Evolutionary conservation across 1,140 invertebrate species (phyloP).

Genomic region (Plectrocnemia conspersa): DNA sequence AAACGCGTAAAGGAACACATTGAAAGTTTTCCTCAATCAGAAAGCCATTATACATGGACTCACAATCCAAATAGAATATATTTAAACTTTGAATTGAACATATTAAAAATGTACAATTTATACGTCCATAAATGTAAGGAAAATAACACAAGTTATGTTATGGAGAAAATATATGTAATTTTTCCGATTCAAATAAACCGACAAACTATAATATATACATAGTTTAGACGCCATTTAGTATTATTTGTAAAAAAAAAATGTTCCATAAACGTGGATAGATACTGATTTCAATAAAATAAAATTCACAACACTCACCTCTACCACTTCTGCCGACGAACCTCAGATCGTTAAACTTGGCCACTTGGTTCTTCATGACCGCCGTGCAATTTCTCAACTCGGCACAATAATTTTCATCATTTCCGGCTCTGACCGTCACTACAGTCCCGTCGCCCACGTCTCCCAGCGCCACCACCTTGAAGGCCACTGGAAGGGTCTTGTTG

Average conservation of each 20-base stretch:
- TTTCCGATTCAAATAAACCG: no score
- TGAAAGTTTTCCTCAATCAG: no score
- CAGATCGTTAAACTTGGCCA: slow-evolving; percentile 97
- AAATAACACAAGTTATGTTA: no score
- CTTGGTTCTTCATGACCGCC: slow-evolving; percentile 95
- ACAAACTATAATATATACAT: no score
- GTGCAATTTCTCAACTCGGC: slow-evolving; percentile 90
- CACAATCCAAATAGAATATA: no score
- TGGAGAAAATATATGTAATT: no score
- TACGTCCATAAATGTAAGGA: no score
- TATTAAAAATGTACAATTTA: no score
- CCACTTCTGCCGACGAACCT: slow-evolving; percentile 96
- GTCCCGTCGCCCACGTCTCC: slow-evolving; percentile 94
- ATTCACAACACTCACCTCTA: slow-evolving; percentile 72
- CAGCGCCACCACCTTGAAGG: slow-evolving; percentile 89
- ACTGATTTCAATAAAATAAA: not conserved
- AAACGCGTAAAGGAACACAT: no score
- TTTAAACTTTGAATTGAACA: no score
- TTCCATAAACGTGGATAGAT: not conserved
- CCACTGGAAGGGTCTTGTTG: slow-evolving; percentile 94
- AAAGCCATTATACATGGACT: no score
- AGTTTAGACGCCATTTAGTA: not conserved
- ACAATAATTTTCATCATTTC: slow-evolving; percentile 96
- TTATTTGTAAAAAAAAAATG: not conserved
- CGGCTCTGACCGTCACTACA: slow-evolving; percentile 89